Evolutionary conservation across 2,113 vertebrate species (phyloP).

Genomic region (Desmodus rotundus): DNA sequence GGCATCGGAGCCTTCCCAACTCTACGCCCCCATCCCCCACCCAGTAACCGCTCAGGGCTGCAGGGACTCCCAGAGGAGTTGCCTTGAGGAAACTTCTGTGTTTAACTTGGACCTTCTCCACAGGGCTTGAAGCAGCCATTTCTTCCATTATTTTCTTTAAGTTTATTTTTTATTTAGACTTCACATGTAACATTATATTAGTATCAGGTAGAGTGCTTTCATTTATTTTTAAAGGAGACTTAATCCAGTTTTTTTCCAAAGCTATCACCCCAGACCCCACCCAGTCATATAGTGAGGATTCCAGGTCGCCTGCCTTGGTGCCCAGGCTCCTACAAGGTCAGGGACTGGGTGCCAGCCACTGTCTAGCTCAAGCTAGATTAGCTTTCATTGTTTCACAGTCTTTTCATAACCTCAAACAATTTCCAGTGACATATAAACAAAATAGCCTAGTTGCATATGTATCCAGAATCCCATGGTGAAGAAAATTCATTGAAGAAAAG

Average conservation of each 20-base stretch:
- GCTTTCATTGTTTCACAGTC: background rate
- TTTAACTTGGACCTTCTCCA: background rate
- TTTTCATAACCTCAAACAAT: background rate
- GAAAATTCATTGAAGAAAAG: background rate
- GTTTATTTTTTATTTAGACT: background rate
- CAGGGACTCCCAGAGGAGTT: background rate
- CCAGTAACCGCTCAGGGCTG: background rate
- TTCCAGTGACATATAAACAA: background rate
- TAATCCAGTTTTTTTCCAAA: background rate
- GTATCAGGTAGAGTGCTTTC: background rate
- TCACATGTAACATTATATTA: background rate
- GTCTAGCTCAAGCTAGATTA: background rate
- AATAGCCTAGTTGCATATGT: background rate
- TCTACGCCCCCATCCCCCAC: too few species aligned
- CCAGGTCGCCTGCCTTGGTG: accelerated
- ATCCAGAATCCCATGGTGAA: background rate
- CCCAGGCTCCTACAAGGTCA: background rate
- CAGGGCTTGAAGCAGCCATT: background rate
- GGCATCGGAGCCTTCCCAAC: background rate
- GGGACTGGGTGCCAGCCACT: background rate
- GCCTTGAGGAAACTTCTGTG: background rate
- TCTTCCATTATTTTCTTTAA: background rate
- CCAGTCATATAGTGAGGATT: background rate
- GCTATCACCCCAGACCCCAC: background rate
- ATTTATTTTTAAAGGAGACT: background rate